A percentile compares a stretch with the other conserved stretches of the same genome.
phyloP scores from a whole-genome alignment of 2,888 invertebrate genomes.

The Mactromeris polynyma region DNA sequence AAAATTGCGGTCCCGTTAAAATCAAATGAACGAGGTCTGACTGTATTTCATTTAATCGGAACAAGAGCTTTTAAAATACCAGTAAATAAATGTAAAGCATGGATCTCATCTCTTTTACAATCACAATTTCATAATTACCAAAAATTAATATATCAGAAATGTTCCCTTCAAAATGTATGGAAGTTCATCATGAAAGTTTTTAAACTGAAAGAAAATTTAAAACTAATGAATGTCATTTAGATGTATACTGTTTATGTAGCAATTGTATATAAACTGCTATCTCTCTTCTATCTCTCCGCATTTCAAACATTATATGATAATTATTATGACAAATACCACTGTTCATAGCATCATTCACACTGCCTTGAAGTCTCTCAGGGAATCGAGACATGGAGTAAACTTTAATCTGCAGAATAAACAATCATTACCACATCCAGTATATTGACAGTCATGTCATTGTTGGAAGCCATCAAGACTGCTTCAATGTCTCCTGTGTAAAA shows the following conservation, averaged over 20 bases:
- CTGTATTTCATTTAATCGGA: too few species aligned
- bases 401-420: constrained; percentile 12
- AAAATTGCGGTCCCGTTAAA: too few species aligned
- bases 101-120: too few species aligned
- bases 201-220: not conserved
- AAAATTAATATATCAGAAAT: too few species aligned
- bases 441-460: constrained; percentile 1
- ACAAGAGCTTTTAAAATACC: too few species aligned
- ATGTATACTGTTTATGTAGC: too few species aligned
- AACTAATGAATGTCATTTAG: not conserved
- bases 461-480: not conserved
- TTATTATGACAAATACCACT: not conserved
- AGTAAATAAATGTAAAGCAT: too few species aligned
- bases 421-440: not conserved
- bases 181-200: too few species aligned
- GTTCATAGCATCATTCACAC: not conserved
- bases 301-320: not conserved
- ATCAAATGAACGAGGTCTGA: too few species aligned
- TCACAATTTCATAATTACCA: too few species aligned
- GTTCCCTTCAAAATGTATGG: too few species aligned
- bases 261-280: too few species aligned
- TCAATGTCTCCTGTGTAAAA: constrained; percentile 5
- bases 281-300: not conserved
- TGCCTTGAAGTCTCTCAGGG: not conserved
- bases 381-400: not conserved